A percentile compares a stretch with the other conserved stretches of the same genome.
Conservation (phyloP, 1,140 invertebrate species). For the Semibalanus balanoides region DNA sequence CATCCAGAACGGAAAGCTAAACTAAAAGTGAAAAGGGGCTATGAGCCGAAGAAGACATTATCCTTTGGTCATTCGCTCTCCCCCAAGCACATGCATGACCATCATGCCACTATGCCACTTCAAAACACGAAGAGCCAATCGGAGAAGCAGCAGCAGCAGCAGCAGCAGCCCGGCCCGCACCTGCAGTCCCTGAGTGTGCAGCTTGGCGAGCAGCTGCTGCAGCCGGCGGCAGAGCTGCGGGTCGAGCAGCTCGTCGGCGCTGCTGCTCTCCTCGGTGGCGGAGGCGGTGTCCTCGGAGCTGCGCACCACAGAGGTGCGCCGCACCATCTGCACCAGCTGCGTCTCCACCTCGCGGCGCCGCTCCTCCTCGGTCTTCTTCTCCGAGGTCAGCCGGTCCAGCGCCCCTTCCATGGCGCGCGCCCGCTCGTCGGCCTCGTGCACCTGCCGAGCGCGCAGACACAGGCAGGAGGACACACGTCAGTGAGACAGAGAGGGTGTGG, state of each 20-base stretch:
- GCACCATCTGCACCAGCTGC: conserved; percentile 1
- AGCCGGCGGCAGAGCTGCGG: neutral
- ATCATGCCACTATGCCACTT: no score
- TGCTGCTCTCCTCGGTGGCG: neutral
- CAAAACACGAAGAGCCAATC: no score
- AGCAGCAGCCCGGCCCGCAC: no score
- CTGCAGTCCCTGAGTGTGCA: neutral
- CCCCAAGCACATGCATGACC: no score
- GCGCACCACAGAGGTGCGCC: neutral
- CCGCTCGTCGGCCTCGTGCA: neutral
- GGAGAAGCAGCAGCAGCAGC: no score
- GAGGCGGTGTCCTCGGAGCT: neutral
- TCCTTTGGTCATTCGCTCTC: no score
- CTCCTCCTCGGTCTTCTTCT: neutral
- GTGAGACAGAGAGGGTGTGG: no score
- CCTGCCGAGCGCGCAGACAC: no score
- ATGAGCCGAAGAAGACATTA: no score
- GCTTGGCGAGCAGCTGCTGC: neutral
- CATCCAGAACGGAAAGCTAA: no score
- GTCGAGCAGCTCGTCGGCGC: neutral
- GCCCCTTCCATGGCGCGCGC: neutral
- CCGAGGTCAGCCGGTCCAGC: neutral
- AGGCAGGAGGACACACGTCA: no score
- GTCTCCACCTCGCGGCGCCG: neutral
- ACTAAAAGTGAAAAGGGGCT: no score